These are phyloP conservation scores for Periplaneta americana DNA, from an alignment of 1,140 invertebrate species.

Conservation along the genomic window DNA sequence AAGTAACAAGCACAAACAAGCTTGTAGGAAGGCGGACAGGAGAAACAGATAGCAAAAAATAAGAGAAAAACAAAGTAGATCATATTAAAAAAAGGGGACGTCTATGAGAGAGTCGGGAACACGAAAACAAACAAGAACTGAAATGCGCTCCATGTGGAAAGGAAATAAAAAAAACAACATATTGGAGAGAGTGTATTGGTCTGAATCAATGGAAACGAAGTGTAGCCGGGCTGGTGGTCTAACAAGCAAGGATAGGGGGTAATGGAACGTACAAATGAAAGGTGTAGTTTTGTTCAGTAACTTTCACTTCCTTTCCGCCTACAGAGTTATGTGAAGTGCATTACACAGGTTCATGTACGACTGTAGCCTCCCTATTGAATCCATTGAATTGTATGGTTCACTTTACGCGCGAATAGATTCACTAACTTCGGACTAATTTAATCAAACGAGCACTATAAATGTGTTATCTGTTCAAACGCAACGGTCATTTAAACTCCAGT, in stretches of 20 bases:
- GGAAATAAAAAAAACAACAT: neutral
- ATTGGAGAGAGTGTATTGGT: neutral
- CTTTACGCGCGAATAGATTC: no score
- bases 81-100: neutral
- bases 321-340: neutral
- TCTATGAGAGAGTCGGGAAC: neutral
- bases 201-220: neutral
- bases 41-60: neutral
- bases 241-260: neutral
- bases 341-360: no score
- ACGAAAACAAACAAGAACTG: neutral
- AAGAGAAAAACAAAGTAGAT: neutral
- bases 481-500: no score
- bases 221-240: neutral
- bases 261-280: neutral
- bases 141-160: neutral
- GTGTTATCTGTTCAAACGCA: no score
- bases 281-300: neutral
- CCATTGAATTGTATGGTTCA: no score
- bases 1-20: neutral
- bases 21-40: neutral
- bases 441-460: no score
- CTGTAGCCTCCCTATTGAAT: no score
- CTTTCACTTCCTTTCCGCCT: no score
- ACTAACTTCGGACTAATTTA: no score